Conservation (phyloP, 2,888 invertebrate genomes). For the Atherix ibis region DNA sequence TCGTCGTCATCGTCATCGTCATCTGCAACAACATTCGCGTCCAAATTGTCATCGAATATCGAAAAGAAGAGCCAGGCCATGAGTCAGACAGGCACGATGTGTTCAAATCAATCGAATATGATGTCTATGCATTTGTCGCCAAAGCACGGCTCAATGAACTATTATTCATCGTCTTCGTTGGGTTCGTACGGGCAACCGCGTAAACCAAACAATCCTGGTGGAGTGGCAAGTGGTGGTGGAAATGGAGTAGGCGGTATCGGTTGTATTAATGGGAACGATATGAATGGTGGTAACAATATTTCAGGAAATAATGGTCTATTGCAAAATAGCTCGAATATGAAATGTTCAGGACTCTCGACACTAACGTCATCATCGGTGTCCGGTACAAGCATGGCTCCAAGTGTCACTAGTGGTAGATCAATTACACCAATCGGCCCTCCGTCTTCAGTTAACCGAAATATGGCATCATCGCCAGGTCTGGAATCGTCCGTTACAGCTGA, state of each 20-base stretch:
- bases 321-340: not conserved
- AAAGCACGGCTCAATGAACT: conserved; percentile 6
- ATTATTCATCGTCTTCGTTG: conserved; percentile 4
- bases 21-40: conserved; percentile 29
- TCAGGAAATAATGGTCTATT: not conserved
- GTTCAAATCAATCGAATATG: conserved; percentile 10
- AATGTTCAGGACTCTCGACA: conserved; percentile 8
- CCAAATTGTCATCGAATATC: conserved; percentile 35
- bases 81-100: not conserved
- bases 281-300: not conserved
- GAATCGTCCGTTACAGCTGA: conserved; percentile 26
- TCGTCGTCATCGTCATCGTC: not conserved
- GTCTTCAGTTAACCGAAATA: conserved; percentile 14
- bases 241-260: too few relatives aligned
- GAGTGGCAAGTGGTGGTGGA: too few relatives aligned
- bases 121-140: conserved; percentile 15
- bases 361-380: conserved; percentile 15
- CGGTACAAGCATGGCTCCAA: conserved; percentile 19
- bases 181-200: conserved; percentile 12
- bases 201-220: too few relatives aligned
- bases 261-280: not conserved
- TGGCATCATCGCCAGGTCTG: conserved; percentile 14
- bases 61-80: conserved; percentile 12
- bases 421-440: conserved; percentile 31
- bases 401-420: conserved; percentile 17